Base-by-base conservation (phyloP, 2,888 invertebrate species). In the Sesia apiformis region DNA sequence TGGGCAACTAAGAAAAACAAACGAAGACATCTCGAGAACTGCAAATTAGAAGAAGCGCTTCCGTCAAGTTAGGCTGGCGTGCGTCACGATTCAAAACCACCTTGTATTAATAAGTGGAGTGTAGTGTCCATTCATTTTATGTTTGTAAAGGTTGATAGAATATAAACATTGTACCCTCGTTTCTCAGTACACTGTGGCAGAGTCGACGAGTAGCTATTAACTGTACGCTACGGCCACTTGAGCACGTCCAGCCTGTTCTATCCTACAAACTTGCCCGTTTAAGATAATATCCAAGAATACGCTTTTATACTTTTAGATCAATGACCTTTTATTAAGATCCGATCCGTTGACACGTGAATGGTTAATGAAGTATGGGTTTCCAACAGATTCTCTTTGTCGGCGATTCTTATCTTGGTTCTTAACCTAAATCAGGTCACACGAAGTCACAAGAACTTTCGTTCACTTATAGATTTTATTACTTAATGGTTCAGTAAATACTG, bases 281-380 rank as follows among this genome's bases (percentile, higher is more conserved):
- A 77, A 84, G 79, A 86, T 85, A 85, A 84, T 78, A 69, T 64
- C 64, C 63, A 66, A 70, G 74, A 77, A 75, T 75, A 82, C 78
- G 70, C 79, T 79, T 78, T 81, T 77, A 80, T 77, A 78, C 70
- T 76, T 75, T 64, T 71, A 78, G 81, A 81, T 78, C 81, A 79
- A 82, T 83, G 81, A 79, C 83, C 78, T 63, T 75, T 78, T 70
- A 72, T 75, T 74, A 62, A 65, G 74, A 72, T 67, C 74, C 71
- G 70, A 81, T 70, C 67, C 72, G 74, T 76, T 82, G 83, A 81
- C 81, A 82, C 71, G 69, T 76, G 78, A 80, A 74, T 76, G 66
- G 73, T 69, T 69, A 67, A 68, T 70, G 69, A 68, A 73, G 67
- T 69, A 66, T 69, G 70, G 70, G 73, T 74, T 76, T 78, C 75